A percentile compares a stretch with the other conserved stretches of the same genome.
These are phyloP conservation scores for Chromoteleia sp. DNA, from an alignment of 2,888 invertebrate species.

Conservation along the genomic window DNA sequence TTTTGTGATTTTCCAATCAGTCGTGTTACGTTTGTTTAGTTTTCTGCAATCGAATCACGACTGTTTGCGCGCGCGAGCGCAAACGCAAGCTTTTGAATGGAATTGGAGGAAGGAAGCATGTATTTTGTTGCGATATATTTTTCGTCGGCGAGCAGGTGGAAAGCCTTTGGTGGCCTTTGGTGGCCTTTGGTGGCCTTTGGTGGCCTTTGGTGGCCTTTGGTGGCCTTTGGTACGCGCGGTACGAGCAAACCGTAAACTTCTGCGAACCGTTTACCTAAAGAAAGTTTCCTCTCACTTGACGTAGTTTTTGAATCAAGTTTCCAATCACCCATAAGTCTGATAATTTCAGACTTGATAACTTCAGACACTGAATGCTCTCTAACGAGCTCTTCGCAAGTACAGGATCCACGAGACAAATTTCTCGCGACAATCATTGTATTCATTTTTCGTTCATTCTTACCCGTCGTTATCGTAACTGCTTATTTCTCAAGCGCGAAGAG, in stretches of 20 bases:
- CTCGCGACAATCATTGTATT: neutral
- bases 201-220: too few relatives aligned
- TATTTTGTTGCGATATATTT: slow-evolving; percentile 36
- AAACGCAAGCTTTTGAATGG: neutral
- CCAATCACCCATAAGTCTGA: slow-evolving; percentile 69
- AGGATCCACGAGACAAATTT: neutral
- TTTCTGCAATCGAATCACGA: slow-evolving; percentile 25
- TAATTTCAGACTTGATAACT: slow-evolving; percentile 69
- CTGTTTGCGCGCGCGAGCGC: neutral
- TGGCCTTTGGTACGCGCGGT: slow-evolving; percentile 8
- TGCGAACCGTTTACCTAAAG: slow-evolving; percentile 60
- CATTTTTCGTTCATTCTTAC: too few relatives aligned
- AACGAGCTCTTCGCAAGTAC: slow-evolving; percentile 55
- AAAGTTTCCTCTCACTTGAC: slow-evolving; percentile 68
- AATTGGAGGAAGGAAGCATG: slow-evolving; percentile 1
- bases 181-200: too few relatives aligned
- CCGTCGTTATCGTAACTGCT: too few relatives aligned
- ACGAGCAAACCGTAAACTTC: slow-evolving; percentile 53
- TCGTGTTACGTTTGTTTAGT: slow-evolving; percentile 28
- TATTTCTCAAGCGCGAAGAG: too few relatives aligned
- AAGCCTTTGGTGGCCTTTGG: too few relatives aligned
- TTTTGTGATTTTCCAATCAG: slow-evolving; percentile 9
- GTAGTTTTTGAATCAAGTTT: slow-evolving; percentile 73
- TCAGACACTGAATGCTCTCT: slow-evolving; percentile 69
- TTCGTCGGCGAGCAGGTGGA: slow-evolving; percentile 19